phyloP scores from a whole-genome alignment of 37 sponge, comb jelly and placozoan species.

The Haliclona indistincta region DNA sequence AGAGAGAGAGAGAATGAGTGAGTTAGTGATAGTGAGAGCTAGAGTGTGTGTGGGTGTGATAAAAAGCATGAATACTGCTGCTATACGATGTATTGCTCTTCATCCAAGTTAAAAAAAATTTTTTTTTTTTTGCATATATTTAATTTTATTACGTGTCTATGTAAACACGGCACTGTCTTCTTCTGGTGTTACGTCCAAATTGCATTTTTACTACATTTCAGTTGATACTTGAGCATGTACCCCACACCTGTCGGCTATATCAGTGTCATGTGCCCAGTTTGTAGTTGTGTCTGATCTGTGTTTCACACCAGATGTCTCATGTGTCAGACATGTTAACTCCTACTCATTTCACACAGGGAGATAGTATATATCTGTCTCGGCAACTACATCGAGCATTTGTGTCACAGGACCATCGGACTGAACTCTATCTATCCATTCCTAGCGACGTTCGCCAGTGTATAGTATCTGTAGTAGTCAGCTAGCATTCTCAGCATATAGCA shows the following conservation, averaged over 20 bases:
- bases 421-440: slow-evolving; percentile 53
- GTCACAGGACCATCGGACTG: slow-evolving; percentile 25
- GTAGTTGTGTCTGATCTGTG: no score
- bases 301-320: no score
- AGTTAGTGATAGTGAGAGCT: no score
- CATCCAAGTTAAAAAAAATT: no score
- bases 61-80: background rate
- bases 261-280: no score
- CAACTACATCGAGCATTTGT: slow-evolving; percentile 70
- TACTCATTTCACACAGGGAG: background rate
- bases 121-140: background rate
- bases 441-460: background rate
- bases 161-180: no score
- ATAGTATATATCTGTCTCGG: slow-evolving; percentile 51
- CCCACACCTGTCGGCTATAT: no score
- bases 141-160: no score
- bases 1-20: no score
- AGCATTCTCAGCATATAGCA: background rate
- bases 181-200: no score
- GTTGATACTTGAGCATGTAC: no score
- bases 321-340: background rate
- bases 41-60: background rate
- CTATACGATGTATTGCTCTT: background rate
- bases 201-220: no score
- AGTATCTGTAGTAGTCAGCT: background rate